Conservation (phyloP, 2,797 vertebrate genomes). For the Chelidonichthys spinosus region DNA sequence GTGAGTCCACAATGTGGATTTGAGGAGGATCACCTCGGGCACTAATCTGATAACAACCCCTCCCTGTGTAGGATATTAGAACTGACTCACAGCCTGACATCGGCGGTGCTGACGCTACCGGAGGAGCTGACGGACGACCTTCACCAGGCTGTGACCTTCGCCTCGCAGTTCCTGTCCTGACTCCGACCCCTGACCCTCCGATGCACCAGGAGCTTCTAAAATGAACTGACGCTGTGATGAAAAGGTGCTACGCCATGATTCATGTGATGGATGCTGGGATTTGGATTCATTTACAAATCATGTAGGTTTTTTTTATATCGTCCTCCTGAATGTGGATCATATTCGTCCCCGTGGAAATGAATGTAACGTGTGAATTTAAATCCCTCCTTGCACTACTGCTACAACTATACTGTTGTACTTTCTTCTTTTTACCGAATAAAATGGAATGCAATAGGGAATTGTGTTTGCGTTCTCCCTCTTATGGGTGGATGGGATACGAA, state of each 20-base stretch:
- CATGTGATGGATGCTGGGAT: constrained; percentile 17
- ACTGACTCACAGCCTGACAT: constrained; percentile 81
- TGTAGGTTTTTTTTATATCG: constrained; percentile 45
- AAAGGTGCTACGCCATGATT: constrained; percentile 72
- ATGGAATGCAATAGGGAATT: constrained; percentile 37
- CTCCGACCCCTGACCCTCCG: neutral
- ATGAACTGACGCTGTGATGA: constrained; percentile 39
- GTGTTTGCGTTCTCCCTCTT: neutral
- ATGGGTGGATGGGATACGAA: neutral
- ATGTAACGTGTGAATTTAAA: constrained; percentile 41
- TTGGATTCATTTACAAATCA: constrained; percentile 33
- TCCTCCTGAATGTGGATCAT: constrained; percentile 36
- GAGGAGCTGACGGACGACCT: constrained; percentile 86
- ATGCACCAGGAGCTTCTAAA: constrained; percentile 21
- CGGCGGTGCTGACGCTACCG: constrained; percentile 79
- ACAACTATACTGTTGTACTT: constrained; percentile 16
- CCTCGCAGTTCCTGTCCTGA: constrained; percentile 79
- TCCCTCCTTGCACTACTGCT: constrained; percentile 62
- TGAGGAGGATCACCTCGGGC: neutral
- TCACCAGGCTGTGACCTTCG: constrained; percentile 79
- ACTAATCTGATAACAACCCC: neutral
- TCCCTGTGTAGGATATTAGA: constrained; percentile 81
- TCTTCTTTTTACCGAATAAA: constrained; percentile 57
- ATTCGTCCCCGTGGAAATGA: constrained; percentile 43
- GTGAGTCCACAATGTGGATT: constrained; percentile 60